Evolutionary conservation across 2,113 vertebrate genomes (phyloP), one percentile per base, ranked within the genome.

Genomic region (Atractosteus spatula): DNA sequence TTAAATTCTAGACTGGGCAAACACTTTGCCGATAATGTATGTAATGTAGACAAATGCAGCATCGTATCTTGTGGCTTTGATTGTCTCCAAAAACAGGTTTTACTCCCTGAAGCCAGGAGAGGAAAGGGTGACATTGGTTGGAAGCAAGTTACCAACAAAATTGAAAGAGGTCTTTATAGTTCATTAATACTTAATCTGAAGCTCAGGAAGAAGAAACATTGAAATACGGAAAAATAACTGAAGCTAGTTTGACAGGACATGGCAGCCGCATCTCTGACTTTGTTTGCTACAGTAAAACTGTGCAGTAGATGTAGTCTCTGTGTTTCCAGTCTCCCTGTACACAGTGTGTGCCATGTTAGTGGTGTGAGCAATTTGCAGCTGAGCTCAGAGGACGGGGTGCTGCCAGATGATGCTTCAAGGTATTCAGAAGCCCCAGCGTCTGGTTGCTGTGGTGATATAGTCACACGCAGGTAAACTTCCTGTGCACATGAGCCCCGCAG

Each of bases 371-470:
- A 45, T 10, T 8, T 68, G 45, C 45, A 7, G 13, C 66, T 17
- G 66, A 10, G 29, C 10, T 55, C 57, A 5, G 14, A 59, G 57
- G 57, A 59, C 14, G 2, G n/a, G 8, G 64, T 55, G 67, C 63
- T 71, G 55, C 51, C 61, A 72, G 68, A 73, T 47, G 44, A 62
- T 62, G 56, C 29, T 41, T 55, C 41, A 3, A 4, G 17, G 43
- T 29, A 13, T 62, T 70, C 62, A 3, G 78, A 71, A 71, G 67
- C 71, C 54, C 2, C 55, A 67, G 71, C 68, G 43, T 69, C 70
- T 59, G 59, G 68, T 73, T 80, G 67, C 72, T 66, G 68, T 73
- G 66, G 56, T 66, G 67, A 77, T 71, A n/a, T 41, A 77, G 63
- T 66, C 66, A 64, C 10, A 41, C 65, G 44, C 68, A 41, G 55